phyloP scores from a whole-genome alignment of 2,888 invertebrate genomes.

The Apantesis nais region DNA sequence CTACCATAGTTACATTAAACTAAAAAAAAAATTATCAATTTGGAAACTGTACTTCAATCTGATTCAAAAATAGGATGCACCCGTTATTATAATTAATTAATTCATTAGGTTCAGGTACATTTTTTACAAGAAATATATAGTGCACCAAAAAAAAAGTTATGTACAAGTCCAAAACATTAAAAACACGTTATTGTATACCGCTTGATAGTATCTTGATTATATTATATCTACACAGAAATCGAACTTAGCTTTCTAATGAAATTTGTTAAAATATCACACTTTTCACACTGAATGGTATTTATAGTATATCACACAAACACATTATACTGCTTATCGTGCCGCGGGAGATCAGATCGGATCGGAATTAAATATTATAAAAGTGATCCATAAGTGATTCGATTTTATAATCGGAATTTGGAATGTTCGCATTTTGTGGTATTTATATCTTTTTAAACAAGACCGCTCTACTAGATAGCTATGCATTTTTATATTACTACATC shows the following conservation, averaged over 20 bases:
- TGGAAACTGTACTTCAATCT: too few relatives aligned
- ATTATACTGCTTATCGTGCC: background rate
- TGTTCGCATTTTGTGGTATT: background rate
- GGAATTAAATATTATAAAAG: background rate
- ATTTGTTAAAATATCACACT: background rate
- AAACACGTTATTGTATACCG: background rate
- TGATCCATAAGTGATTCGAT: background rate
- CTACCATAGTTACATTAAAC: too few relatives aligned
- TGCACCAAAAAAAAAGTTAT: too few relatives aligned
- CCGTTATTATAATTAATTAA: too few relatives aligned
- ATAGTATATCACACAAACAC: background rate
- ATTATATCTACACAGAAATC: too few relatives aligned
- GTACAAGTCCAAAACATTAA: too few relatives aligned
- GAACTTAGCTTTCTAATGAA: background rate
- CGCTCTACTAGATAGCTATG: background rate
- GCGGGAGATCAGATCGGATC: background rate
- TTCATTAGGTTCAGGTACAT: too few relatives aligned
- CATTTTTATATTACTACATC: constrained; percentile 1
- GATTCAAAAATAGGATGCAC: too few relatives aligned
- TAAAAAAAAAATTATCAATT: too few relatives aligned
- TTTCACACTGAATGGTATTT: background rate
- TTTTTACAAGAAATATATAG: too few relatives aligned
- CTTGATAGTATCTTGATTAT: background rate
- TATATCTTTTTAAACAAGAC: background rate
- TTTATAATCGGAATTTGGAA: background rate